These are phyloP conservation scores for Limosa lapponica DNA, from an alignment of 2,797 vertebrate genomes.

Conservation along the genomic window DNA sequence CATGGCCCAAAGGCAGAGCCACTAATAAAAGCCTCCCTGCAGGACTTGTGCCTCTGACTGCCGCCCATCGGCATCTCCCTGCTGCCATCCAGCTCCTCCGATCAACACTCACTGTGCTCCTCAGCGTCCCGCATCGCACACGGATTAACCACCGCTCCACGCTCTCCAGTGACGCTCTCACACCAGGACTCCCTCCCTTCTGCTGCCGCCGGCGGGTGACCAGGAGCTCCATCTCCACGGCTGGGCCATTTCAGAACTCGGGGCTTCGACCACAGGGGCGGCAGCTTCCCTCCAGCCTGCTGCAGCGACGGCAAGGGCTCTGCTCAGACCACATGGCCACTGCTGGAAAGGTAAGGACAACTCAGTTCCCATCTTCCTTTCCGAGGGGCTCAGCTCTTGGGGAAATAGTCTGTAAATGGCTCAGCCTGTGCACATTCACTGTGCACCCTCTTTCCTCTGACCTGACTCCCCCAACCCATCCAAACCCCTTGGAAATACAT, in stretches of 20 bases:
- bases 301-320: rapidly evolving
- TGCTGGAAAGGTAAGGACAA: background rate
- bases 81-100: background rate
- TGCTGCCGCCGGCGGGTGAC: rapidly evolving
- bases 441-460: background rate
- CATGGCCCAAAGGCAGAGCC: background rate
- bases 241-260: rapidly evolving
- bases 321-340: background rate
- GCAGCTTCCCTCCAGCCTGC: background rate
- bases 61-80: background rate
- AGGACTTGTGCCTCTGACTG: background rate
- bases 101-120: background rate
- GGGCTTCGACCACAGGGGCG: rapidly evolving
- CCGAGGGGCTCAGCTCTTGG: background rate
- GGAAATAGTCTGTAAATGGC: background rate
- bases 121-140: rapidly evolving
- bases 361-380: background rate
- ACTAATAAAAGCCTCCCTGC: background rate
- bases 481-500: background rate
- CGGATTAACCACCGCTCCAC: background rate
- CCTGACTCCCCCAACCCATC: background rate
- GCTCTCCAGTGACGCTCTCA: rapidly evolving
- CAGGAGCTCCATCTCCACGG: rapidly evolving
- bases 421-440: background rate
- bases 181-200: background rate